Base-by-base conservation (phyloP, 2,113 vertebrate species). In the Etheostoma spectabile region DNA sequence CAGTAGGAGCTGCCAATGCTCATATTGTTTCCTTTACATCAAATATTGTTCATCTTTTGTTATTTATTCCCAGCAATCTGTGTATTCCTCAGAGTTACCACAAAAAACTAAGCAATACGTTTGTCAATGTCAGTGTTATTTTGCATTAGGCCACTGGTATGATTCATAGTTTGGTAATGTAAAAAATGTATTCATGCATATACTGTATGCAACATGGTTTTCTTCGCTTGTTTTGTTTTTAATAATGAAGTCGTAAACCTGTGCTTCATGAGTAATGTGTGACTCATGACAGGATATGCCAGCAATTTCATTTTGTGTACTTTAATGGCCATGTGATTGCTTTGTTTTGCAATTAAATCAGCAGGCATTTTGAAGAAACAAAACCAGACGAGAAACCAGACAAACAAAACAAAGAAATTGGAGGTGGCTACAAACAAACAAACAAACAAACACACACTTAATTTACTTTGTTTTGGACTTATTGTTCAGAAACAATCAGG, bases 211-310 rank as follows among this genome's bases (percentile, higher is more conserved):
- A 62, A 4, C 30, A 22, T 35, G 24, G 15, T 21, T 64, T 45
- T 75, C 0, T 1, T 7, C 51, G 8, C 16, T 27, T 33, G 49
- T 57, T 79, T 48, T 63, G n/a, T 55, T 62, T 35, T 86, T 38
- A 21, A 52, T 72, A 38, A 55, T 16, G 3, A 18, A 67, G 42
- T 60, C 57, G 59, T 79, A 70, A 88, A 79, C 13, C 11, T 60
- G 22, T 19, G 56, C 21, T 48, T 48, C 38, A 38, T 42, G 61
- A 69, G 57, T 81, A 55, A 82, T 21, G 30, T 61, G 19, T 83
- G 79, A 87, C 49, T 84, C 77, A 84, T 4, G 60, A n/a, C 30
- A 57, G 52, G 45, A 69, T 60, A 48, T 74, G 16, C 51, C 66
- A 48, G 35, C 14, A 52, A 51, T 46, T 27, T 6, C 38, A 60